Evolutionary conservation across 2,113 vertebrate species (phyloP).

Genomic region (Pedionomus torquatus): DNA sequence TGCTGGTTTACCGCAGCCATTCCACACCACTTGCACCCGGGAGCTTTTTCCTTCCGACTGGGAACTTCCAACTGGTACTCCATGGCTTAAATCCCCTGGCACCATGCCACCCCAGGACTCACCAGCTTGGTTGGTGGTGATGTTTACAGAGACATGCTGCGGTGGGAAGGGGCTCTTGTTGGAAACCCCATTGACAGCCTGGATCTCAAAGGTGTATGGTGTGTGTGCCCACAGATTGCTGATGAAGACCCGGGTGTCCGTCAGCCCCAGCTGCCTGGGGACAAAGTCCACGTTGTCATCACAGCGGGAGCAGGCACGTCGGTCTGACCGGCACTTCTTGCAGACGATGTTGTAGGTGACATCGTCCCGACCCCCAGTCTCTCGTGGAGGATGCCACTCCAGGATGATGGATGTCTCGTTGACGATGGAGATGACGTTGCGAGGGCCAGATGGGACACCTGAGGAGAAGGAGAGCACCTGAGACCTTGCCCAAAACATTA

Average conservation of each 20-base stretch:
- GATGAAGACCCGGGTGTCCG: conserved; percentile 91
- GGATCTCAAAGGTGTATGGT: conserved; percentile 95
- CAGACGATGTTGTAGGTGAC: conserved; percentile 98
- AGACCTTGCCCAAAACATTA: background rate
- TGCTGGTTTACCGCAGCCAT: background rate
- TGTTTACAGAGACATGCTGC: conserved; percentile 94
- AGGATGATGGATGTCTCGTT: conserved; percentile 97
- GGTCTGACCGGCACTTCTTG: conserved; percentile 91
- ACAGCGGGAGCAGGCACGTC: conserved; percentile 91
- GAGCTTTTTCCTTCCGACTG: fast-evolving
- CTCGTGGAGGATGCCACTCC: conserved; percentile 94
- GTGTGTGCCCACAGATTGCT: conserved; percentile 96
- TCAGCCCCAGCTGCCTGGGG: conserved; percentile 91
- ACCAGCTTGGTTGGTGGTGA: conserved; percentile 99
- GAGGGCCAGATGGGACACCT: conserved; percentile 95
- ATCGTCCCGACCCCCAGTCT: conserved; percentile 89
- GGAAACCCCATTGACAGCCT: conserved; percentile 94
- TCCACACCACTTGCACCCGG: fast-evolving
- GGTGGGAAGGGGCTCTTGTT: conserved; percentile 94
- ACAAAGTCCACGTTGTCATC: conserved; percentile 97
- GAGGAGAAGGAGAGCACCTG: background rate
- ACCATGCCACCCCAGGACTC: background rate
- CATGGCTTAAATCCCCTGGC: fast-evolving
- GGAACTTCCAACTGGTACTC: fast-evolving
- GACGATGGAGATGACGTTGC: conserved; percentile 95